Percentiles rank a stretch among this genome's conserved stretches.
phyloP scores from a whole-genome alignment of 1,140 invertebrate genomes.

The Drosophila pandora region DNA sequence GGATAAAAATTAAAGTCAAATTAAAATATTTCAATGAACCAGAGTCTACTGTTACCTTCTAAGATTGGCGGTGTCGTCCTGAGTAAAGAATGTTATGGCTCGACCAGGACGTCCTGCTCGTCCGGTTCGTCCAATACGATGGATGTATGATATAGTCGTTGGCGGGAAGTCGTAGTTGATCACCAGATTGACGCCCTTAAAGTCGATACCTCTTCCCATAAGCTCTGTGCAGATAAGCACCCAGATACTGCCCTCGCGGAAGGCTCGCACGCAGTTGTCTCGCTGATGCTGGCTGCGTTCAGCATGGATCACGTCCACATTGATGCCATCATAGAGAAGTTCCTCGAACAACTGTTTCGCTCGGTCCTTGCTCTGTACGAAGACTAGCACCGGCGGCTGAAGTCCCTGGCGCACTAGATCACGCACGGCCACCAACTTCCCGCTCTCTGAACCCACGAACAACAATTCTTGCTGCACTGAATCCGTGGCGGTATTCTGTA shows the following conservation, averaged over 20 bases:
- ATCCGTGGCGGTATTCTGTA: slow-evolving; percentile 93
- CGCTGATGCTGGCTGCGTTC: slow-evolving; percentile 95
- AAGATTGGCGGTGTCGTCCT: slow-evolving; percentile 92
- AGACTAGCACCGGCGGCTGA: slow-evolving; percentile 93
- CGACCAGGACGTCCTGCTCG: slow-evolving; percentile 94
- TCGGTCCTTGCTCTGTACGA: slow-evolving; percentile 89
- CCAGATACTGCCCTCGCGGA: slow-evolving; percentile 97
- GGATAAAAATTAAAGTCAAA: background rate
- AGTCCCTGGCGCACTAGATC: slow-evolving; percentile 94
- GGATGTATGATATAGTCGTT: slow-evolving; percentile 97
- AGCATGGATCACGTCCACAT: slow-evolving; percentile 97
- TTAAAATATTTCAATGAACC: background rate
- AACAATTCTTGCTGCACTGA: slow-evolving; percentile 95
- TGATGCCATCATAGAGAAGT: slow-evolving; percentile 95
- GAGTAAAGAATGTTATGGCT: slow-evolving; percentile 97
- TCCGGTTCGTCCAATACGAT: slow-evolving; percentile 95
- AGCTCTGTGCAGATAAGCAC: slow-evolving; percentile 98
- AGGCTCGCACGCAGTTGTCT: slow-evolving; percentile 94
- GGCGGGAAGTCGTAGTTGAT: slow-evolving; percentile 99
- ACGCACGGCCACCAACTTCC: slow-evolving; percentile 95
- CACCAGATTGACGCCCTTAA: slow-evolving; percentile 98
- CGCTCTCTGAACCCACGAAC: slow-evolving; percentile 96
- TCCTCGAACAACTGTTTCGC: slow-evolving; percentile 96
- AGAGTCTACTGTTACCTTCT: slow-evolving; percentile 87
- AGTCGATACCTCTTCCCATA: slow-evolving; percentile 98